These are phyloP conservation scores for Sitophilus oryzae DNA, from an alignment of 1,140 invertebrate species.

Conservation along the genomic window DNA sequence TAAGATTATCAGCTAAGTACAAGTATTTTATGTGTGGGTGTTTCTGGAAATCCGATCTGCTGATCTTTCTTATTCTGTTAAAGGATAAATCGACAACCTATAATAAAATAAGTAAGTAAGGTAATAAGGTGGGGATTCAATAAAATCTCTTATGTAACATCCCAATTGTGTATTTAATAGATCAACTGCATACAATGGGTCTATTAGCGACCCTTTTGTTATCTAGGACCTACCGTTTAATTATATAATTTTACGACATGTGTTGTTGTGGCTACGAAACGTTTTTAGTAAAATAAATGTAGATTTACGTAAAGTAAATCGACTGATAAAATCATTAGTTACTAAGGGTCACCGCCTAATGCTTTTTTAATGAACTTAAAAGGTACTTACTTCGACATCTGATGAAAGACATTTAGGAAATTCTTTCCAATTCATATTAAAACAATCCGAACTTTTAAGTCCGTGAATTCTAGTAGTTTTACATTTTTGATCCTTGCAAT, in stretches of 20 bases:
- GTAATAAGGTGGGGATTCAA: background rate
- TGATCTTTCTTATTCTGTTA: slow-evolving; percentile 55
- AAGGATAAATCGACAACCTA: slow-evolving; percentile 58
- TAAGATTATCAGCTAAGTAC: slow-evolving; percentile 56
- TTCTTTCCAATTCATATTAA: slow-evolving; percentile 24
- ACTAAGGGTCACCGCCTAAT: too few relatives aligned
- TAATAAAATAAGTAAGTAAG: slow-evolving; percentile 28
- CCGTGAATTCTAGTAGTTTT: slow-evolving; percentile 21
- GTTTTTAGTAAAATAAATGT: too few relatives aligned
- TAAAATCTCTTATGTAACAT: background rate
- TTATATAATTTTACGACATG: too few relatives aligned
- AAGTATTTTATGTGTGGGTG: slow-evolving; percentile 53
- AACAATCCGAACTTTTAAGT: slow-evolving; percentile 34
- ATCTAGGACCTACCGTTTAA: background rate
- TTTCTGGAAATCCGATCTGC: slow-evolving; percentile 48
- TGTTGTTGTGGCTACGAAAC: too few relatives aligned
- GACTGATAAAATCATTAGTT: too few relatives aligned
- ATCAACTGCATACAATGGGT: background rate
- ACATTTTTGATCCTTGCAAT: slow-evolving; percentile 29
- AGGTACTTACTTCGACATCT: slow-evolving; percentile 30
- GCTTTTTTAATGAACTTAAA: too few relatives aligned
- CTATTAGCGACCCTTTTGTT: background rate
- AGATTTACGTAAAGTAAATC: too few relatives aligned
- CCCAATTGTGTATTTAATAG: background rate
- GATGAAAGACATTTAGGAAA: slow-evolving; percentile 32